Base-by-base conservation (phyloP, 2,113 vertebrate genomes). In the Motacilla alba region DNA sequence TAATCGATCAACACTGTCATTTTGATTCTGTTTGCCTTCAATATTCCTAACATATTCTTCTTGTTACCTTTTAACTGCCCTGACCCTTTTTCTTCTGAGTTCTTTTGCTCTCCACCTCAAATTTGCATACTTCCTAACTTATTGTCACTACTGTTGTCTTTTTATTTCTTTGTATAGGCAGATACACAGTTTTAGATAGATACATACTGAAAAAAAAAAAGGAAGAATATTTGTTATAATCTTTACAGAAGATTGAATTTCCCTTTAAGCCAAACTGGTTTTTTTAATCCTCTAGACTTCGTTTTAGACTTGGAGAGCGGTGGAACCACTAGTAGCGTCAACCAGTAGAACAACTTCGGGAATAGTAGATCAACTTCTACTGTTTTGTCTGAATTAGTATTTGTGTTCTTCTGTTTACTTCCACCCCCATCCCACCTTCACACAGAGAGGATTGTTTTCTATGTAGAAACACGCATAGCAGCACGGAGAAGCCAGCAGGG, bases 401-500 rank as follows among this genome's bases (percentile, higher is more conserved):
- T 86, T 91, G 44, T 87, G 64, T 87, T 89, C 44, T 70, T 72
- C 26, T 82, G 81, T 82, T 95, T 96, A 72, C 69, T 79, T 89
- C 87, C 49, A 94, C 41, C 76, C 50, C 22, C 39, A 80, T 35
- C n/a, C 49, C 77, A 75, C 13, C 76, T 89, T 87, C 35, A 89
- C 23, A 58, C 31, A 82, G 66, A 87, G 28, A 43, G 47, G 18
- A n/a, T 79, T 94, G 83, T 95, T 95, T 95, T 94, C 91, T 47
- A 44, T 52, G 22, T 68, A 87, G 64, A 75, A 92, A 70, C 41
- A 75, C 11, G 7, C 13, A 47, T 26, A 55, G 68, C 43, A 92
- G 26, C 76, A 92, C 1, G 1, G 13, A 94, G 35, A 90, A 90
- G 55, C 39, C 72, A 70, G 13, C 59, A 83, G 50, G 59, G 73